Percentiles rank a stretch among this genome's conserved stretches.
phyloP scores from a whole-genome alignment of 2,888 invertebrate genomes.

The Cylloceria caligata region DNA sequence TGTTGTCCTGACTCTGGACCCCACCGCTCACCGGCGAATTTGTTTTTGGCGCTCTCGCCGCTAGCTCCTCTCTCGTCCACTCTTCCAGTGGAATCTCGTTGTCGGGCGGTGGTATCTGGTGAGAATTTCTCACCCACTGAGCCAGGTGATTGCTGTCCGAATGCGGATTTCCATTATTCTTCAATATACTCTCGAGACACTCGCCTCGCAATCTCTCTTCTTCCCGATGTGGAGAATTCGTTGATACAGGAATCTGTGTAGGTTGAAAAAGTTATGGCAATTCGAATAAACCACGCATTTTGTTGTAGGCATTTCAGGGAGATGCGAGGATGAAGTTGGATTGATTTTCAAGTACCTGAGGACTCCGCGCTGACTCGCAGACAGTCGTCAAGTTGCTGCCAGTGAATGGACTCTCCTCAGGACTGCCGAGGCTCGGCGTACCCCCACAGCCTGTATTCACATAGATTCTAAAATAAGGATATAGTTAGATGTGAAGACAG shows the following conservation, averaged over 20 bases:
- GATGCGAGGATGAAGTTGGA: too few relatives aligned
- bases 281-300: constrained; percentile 3
- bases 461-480: constrained; percentile 89
- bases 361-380: constrained; percentile 76
- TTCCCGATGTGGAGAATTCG: constrained; percentile 62
- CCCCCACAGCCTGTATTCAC: constrained; percentile 92
- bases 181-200: constrained; percentile 70
- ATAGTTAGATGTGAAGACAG: constrained; percentile 64
- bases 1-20: constrained; percentile 59
- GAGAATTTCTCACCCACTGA: constrained; percentile 83
- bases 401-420: constrained; percentile 87
- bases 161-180: constrained; percentile 66
- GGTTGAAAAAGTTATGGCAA: constrained; percentile 61
- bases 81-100: constrained; percentile 81
- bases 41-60: constrained; percentile 79
- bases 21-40: constrained; percentile 56
- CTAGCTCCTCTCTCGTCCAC: constrained; percentile 82
- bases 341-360: constrained; percentile 77
- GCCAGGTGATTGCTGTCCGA: constrained; percentile 79
- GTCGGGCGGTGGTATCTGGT: constrained; percentile 81
- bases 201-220: constrained; percentile 66
- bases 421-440: constrained; percentile 91
- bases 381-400: constrained; percentile 72
- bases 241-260: constrained; percentile 66
- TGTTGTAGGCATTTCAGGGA: too few relatives aligned